Conservation (phyloP, 2,113 vertebrate genomes). For the Pygoscelis adeliae region DNA sequence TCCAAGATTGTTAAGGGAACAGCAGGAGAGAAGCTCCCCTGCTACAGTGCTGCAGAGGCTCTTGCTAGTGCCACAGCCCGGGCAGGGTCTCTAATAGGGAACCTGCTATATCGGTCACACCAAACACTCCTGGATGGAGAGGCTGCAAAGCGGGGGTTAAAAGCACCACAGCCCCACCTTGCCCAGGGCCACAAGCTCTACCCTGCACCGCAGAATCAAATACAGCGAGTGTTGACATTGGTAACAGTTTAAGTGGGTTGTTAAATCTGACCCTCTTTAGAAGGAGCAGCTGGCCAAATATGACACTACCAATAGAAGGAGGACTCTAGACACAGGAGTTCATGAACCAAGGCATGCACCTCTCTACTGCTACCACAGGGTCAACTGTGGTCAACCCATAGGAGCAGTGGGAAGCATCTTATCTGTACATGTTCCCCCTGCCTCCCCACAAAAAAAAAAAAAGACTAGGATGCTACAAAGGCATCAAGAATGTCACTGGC, state of each 20-base stretch:
- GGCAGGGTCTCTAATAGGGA: background rate
- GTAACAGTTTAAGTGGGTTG: background rate
- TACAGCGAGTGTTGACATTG: background rate
- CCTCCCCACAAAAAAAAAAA: background rate
- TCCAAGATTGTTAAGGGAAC: background rate
- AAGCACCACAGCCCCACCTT: background rate
- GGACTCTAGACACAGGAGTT: background rate
- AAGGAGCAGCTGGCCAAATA: background rate
- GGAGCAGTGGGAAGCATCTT: background rate
- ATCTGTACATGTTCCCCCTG: background rate
- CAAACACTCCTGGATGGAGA: background rate
- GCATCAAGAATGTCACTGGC: background rate
- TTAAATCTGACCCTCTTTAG: background rate
- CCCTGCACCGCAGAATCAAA: background rate
- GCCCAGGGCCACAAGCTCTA: background rate
- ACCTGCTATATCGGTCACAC: background rate
- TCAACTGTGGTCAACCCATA: background rate
- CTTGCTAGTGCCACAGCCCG: background rate
- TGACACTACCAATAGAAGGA: background rate
- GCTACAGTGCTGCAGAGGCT: background rate
- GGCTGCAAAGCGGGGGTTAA: background rate
- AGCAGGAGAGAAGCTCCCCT: background rate
- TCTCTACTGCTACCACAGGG: background rate
- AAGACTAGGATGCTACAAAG: background rate
- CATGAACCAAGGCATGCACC: background rate